These are phyloP conservation scores for Tenthredo mesomela DNA, from an alignment of 2,888 invertebrate genomes.

Conservation along the genomic window DNA sequence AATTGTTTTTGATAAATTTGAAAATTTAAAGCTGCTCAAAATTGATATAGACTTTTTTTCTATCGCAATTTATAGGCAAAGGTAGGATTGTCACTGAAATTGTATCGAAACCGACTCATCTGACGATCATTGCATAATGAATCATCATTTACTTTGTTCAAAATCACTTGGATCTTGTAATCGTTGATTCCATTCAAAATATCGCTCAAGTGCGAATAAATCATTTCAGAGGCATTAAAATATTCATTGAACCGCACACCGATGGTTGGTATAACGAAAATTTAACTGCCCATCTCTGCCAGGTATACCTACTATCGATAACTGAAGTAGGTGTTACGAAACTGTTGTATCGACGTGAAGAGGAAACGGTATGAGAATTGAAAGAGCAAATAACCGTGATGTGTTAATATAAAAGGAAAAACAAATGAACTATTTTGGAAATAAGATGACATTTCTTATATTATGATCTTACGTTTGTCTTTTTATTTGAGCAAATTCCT, in stretches of 20 bases:
- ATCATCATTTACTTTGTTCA: neutral
- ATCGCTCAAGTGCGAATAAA: neutral
- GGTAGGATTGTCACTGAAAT: too few species aligned
- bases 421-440: neutral
- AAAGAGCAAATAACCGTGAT: too few species aligned
- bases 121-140: neutral
- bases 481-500: constrained; percentile 10
- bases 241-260: neutral
- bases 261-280: neutral
- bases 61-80: too few species aligned
- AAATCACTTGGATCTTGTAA: neutral
- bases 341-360: constrained; percentile 10
- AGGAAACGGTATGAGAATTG: neutral
- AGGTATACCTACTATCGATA: constrained; percentile 15
- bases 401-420: neutral
- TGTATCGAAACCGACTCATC: too few species aligned
- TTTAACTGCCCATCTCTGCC: neutral
- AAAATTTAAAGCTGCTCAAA: neutral
- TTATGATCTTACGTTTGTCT: neutral
- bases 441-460: neutral
- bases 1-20: neutral
- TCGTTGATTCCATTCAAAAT: neutral
- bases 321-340: neutral
- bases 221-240: neutral
- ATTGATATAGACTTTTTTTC: neutral